Evolutionary conservation across 1,140 invertebrate genomes (phyloP), one percentile per base, ranked within the genome.

Genomic region (Panonychus citri): DNA sequence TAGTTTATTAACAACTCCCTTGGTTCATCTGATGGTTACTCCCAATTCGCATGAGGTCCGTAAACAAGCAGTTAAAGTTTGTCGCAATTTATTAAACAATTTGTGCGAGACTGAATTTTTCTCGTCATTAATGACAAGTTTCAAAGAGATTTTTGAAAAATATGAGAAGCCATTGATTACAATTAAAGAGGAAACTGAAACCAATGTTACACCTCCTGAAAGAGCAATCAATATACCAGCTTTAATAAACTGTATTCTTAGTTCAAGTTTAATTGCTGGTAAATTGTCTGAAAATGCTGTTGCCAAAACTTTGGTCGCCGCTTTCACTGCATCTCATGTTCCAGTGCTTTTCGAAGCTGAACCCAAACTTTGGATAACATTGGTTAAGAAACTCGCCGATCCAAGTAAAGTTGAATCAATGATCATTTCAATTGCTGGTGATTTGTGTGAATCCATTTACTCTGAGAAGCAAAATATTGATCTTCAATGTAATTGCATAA

Each of bases 341-440:
- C 42, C 30, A 4, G 26, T 40, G 4, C 39, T 59, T 51, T 40
- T 34, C 21, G 13, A 52, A 37, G 30, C 27, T 19, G 56, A 37
- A 21, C 24, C 43, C n/a, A 50, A 34, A 48, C 30, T 59, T 55
- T 52, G 50, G 49, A n/a, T 43, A 21, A 54, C 54, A 24, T 51
- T 54, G 17, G 25, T 56, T 7, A 46, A 49, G n/a, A 13, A 48
- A 19, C n/a, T 24, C 1, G 17, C 46, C 12, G 55, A 50, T 8
- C n/a, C 12, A 27, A 49, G 15, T 10, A 48, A 37, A 3, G 34
- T 56, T n/a, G 25, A 46, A 1, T 17, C 19, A 25, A 55, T 55
- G 37, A 13, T 59, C 28, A 24, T 34, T 1, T 24, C n/a, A 48
- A 60, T 58, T 19, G 15, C 19, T 40, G 15, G 17, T 8, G 34